Evolutionary conservation across 1,140 invertebrate species (phyloP), one percentile per base, ranked within the genome.

Genomic region (Drosophila sproati): DNA sequence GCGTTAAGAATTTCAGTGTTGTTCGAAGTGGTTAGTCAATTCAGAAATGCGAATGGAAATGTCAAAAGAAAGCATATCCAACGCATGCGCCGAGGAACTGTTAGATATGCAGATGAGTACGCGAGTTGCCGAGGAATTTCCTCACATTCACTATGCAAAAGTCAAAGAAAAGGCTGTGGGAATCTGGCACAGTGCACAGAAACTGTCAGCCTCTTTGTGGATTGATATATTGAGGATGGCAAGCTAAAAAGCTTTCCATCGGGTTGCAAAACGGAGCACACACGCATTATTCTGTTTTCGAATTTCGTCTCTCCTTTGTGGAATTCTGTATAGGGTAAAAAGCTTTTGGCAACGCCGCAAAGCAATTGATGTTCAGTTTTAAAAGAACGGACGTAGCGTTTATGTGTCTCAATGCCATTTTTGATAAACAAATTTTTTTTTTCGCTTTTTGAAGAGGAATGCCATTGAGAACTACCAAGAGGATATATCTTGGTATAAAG

Each of bases 311-410:
- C 12, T 41, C 31, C n/a, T 60, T 28, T 35, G 6, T 34, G 32
- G 48, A 34, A 57, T 37, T 35, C 8, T n/a, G 35, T 70, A 41
- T 43, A 45, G 54, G 20, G 37, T 10, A 55, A 66, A 72, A 77
- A 77, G 70, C 70, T 77, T 73, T 73, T 62, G 70, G 57, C 63
- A 73, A 47, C 43, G 63, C 70, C 74, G 70, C 70, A 68, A 70
- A 63, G 62, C 57, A 73, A 77, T 73, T 73, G 60, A 57, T 63
- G 48, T 75, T 78, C 66, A 78, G 76, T 78, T 78, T 66, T 59
- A 60, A 75, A 43, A 55, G 66, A 77, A 73, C 72, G 57, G 12
- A 64, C 72, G 72, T 48, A 43, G 72, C 66, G 72, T 75, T 77
- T 74, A 71, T 78, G 64, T 74, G 63, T 60, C 59, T 52, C 54